Base-by-base conservation (phyloP, 2,113 vertebrate genomes). In the Arizona elegans region DNA sequence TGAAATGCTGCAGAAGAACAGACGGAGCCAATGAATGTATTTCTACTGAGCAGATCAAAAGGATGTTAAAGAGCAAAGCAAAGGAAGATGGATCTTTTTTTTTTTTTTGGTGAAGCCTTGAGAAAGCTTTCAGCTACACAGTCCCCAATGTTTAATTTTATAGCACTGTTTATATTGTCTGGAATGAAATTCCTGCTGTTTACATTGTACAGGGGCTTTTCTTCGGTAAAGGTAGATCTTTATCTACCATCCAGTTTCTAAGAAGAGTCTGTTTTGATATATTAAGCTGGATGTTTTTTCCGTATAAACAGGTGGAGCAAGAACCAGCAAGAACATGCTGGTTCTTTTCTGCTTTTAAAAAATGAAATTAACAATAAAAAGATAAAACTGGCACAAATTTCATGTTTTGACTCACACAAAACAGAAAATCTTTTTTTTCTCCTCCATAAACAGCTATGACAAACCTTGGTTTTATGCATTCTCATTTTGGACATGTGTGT, bases 311-410 rank as follows among this genome's bases (percentile, higher is more conserved):
- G 86, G 93, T n/a, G n/a, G n/a, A n/a, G n/a, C n/a, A n/a, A n/a
- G n/a, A n/a, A n/a, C n/a, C n/a, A n/a, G n/a, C n/a, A n/a, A n/a
- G n/a, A n/a, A n/a, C n/a, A 86, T 92, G 29, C 81, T 29, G 91
- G 11, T 86, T 65, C 7, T 70, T 95, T 81, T 43, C 75, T 90
- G 53, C 85, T 3, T 88, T 17, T 38, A 91, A 91, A 47, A 11
- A 91, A 91, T 88, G 59, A 75, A 94, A 94, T 94, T 85, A 91
- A 81, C 13, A 52, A 86, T 94, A 4, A 95, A 97, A 95, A 94
- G 86, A 92, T 94, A 95, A 62, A 88, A 53, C 15, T 70, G 21
- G 17, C 86, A 52, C 53, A 15, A 19, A 87, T 87, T 7, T 87
- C 47, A 62, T 11, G 85, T 2, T 52, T 23, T 7, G 15, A 10